A percentile compares a stretch with the other conserved stretches of the same genome.
phyloP scores from a whole-genome alignment of 1,140 invertebrate genomes.

The Oedothorax gibbosus region DNA sequence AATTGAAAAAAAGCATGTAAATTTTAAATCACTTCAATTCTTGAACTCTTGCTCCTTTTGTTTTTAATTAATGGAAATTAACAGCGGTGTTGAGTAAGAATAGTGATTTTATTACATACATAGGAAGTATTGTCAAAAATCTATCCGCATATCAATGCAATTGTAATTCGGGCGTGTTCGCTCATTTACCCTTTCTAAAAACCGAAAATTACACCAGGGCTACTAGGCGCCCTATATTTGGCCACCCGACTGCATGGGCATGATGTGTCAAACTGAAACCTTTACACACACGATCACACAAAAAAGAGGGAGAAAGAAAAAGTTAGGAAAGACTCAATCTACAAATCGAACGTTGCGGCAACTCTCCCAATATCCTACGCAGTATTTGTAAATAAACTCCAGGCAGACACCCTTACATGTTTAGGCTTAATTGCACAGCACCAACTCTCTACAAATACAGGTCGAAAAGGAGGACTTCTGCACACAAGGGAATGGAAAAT shows the following conservation, averaged over 20 bases:
- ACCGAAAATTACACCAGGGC: conserved; percentile 9
- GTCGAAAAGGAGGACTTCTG: not conserved
- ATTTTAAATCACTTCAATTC: too few species aligned
- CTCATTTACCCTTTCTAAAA: not conserved
- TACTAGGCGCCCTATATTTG: not conserved
- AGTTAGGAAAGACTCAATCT: not conserved
- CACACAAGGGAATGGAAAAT: conserved; percentile 32
- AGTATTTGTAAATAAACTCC: conserved; percentile 45
- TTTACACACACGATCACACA: not conserved
- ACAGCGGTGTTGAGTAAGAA: too few species aligned
- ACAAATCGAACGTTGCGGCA: not conserved
- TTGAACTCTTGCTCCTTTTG: too few species aligned
- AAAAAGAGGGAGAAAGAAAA: not conserved
- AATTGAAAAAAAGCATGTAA: too few species aligned
- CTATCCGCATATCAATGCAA: conserved; percentile 15
- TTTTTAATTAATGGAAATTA: too few species aligned
- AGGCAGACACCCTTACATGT: conserved; percentile 3
- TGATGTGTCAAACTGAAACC: conserved; percentile 1
- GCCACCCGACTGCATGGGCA: not conserved
- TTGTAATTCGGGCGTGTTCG: conserved; percentile 31
- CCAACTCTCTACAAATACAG: not conserved
- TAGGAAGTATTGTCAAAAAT: too few species aligned
- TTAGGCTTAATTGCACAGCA: conserved; percentile 41
- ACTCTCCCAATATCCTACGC: conserved; percentile 4
- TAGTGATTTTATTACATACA: too few species aligned